phyloP scores from a whole-genome alignment of 2,888 invertebrate genomes.

The Agelastica alni region DNA sequence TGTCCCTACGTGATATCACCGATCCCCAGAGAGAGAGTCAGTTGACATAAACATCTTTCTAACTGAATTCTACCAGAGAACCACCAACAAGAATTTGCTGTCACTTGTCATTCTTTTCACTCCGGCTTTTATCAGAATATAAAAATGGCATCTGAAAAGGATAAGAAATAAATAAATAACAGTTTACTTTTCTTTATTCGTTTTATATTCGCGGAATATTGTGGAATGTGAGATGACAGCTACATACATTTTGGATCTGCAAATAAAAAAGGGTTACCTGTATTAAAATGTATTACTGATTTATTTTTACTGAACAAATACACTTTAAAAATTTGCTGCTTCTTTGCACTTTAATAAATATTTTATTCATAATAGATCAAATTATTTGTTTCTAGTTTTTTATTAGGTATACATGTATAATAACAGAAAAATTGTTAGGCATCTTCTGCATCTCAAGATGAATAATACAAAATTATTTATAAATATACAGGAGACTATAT shows the following conservation, averaged over 20 bases:
- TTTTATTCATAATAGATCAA: no score
- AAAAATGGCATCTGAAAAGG: conserved; percentile 38
- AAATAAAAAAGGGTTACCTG: no score
- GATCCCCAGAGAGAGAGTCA: conserved; percentile 40
- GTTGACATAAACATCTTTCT: conserved; percentile 50
- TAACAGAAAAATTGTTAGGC: no score
- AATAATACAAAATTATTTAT: no score
- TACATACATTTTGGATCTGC: conserved; percentile 3
- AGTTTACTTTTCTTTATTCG: conserved; percentile 32
- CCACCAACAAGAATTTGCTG: conserved; percentile 51
- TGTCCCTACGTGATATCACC: conserved; percentile 29
- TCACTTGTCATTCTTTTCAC: conserved; percentile 53
- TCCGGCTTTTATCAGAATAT: conserved; percentile 40
- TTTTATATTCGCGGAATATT: conserved; percentile 12
- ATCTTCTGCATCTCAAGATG: no score
- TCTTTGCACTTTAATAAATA: no score
- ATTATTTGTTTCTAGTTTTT: no score
- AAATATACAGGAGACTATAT: no score
- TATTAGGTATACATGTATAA: no score
- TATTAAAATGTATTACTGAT: no score
- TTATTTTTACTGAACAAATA: no score
- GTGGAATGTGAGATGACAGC: conserved; percentile 18
- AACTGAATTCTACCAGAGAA: conserved; percentile 41
- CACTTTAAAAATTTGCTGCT: no score
- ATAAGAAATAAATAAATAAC: conserved; percentile 30